Conservation (phyloP, 2,113 vertebrate genomes). For the Poecilia latipinna region DNA sequence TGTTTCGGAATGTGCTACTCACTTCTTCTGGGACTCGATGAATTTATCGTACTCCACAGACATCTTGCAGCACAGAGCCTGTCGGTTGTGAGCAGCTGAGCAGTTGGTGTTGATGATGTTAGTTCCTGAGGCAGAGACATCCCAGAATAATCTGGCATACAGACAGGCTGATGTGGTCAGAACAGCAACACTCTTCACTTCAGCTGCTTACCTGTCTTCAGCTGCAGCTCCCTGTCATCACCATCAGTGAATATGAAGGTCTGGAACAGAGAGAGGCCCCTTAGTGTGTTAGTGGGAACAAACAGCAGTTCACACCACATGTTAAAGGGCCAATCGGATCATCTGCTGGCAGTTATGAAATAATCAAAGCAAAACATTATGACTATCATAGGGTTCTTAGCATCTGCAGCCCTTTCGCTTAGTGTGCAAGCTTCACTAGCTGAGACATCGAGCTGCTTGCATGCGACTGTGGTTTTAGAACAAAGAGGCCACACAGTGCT, state of each 20-base stretch:
- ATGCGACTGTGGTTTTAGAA: not conserved
- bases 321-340: too few species aligned
- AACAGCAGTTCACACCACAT: too few species aligned
- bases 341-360: too few species aligned
- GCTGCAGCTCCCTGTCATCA: constrained; percentile 87
- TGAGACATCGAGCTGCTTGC: too few species aligned
- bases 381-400: too few species aligned
- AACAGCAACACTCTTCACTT: too few species aligned
- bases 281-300: not conserved
- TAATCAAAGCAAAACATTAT: too few species aligned
- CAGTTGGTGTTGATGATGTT: constrained; percentile 97
- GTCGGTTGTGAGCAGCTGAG: constrained; percentile 91
- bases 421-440: too few species aligned
- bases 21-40: constrained; percentile 95
- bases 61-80: constrained; percentile 99
- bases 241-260: constrained; percentile 96
- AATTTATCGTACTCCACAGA: constrained; percentile 98
- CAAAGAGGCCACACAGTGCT: not conserved
- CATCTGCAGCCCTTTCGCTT: too few species aligned
- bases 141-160: constrained; percentile 1
- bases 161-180: not conserved
- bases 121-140: constrained; percentile 73
- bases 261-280: constrained; percentile 71
- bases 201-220: constrained; percentile 71
- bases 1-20: constrained; percentile 48